These are phyloP conservation scores for Microplitis demolitor DNA, from an alignment of 1,140 invertebrate genomes.

Conservation along the genomic window DNA sequence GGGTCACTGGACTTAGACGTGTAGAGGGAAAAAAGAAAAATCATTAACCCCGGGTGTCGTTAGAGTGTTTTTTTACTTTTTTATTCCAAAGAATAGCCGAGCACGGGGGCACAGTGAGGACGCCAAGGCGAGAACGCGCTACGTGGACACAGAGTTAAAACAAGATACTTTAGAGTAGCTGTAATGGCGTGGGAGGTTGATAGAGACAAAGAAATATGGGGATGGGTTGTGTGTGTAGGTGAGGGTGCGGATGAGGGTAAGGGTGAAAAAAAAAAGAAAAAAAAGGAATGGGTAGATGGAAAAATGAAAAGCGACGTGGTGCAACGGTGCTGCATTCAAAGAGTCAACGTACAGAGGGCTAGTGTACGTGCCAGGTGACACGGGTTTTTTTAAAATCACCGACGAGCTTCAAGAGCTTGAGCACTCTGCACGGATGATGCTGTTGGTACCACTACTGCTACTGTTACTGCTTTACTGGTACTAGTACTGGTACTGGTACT, in stretches of 20 bases:
- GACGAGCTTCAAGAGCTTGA: too few relatives aligned
- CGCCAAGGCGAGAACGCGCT: neutral
- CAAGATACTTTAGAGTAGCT: neutral
- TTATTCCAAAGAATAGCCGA: neutral
- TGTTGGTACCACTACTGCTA: neutral
- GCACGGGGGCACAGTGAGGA: neutral
- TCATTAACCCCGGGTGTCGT: conserved; percentile 31
- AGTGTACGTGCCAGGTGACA: conserved; percentile 33
- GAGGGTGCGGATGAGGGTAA: neutral
- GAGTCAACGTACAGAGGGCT: neutral
- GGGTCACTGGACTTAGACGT: conserved; percentile 14
- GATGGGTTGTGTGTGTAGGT: neutral
- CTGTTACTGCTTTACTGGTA: neutral
- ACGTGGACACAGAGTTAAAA: neutral
- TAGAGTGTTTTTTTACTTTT: conserved; percentile 27
- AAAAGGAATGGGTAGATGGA: neutral
- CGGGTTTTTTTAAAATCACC: conserved; percentile 16
- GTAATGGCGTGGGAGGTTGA: neutral
- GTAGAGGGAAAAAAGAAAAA: conserved; percentile 24
- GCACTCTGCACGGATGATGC: neutral
- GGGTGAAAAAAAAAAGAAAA: neutral
- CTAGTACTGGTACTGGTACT: too few relatives aligned
- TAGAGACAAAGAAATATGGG: neutral
- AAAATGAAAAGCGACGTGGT: conserved; percentile 28
- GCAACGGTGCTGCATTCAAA: conserved; percentile 16